A percentile compares a stretch with the other conserved stretches of the same genome.
Evolutionary conservation across 2,888 invertebrate genomes (phyloP).

Genomic region (Andrena marginata): DNA sequence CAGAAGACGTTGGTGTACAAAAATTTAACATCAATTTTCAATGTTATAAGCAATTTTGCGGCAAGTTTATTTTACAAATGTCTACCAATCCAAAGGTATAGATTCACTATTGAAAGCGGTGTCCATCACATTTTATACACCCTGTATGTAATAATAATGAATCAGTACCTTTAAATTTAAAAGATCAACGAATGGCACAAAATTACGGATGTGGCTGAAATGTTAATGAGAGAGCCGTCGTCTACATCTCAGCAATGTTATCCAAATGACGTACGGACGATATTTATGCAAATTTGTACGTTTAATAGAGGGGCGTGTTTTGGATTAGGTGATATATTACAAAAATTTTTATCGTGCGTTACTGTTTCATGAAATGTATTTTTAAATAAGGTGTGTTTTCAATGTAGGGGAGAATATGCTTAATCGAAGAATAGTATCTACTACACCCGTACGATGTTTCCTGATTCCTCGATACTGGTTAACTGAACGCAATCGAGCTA

Average conservation of each 20-base stretch:
- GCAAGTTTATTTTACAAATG: too few species aligned
- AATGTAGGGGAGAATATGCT: constrained; percentile 88
- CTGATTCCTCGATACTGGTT: constrained; percentile 90
- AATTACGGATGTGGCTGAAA: constrained; percentile 79
- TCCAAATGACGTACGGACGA: constrained; percentile 78
- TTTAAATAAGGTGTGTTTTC: background rate
- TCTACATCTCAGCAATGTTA: constrained; percentile 71
- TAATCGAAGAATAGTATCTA: constrained; percentile 89
- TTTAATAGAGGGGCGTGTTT: constrained; percentile 88
- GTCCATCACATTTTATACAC: too few species aligned
- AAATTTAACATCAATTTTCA: too few species aligned
- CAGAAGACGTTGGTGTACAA: too few species aligned
- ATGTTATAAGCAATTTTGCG: too few species aligned
- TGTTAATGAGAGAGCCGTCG: constrained; percentile 79
- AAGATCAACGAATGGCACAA: constrained; percentile 82
- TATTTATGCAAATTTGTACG: constrained; percentile 87
- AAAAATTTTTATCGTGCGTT: background rate
- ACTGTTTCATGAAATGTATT: background rate
- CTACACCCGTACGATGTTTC: constrained; percentile 88
- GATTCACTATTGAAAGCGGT: too few species aligned
- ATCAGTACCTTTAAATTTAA: constrained; percentile 4
- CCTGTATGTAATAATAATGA: background rate
- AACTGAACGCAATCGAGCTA: constrained; percentile 88
- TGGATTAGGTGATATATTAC: constrained; percentile 86
- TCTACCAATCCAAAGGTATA: too few species aligned